Evolutionary conservation across 2,888 invertebrate genomes (phyloP), one percentile per base, ranked within the genome.

Genomic region (Tenthredo scrophulariae): DNA sequence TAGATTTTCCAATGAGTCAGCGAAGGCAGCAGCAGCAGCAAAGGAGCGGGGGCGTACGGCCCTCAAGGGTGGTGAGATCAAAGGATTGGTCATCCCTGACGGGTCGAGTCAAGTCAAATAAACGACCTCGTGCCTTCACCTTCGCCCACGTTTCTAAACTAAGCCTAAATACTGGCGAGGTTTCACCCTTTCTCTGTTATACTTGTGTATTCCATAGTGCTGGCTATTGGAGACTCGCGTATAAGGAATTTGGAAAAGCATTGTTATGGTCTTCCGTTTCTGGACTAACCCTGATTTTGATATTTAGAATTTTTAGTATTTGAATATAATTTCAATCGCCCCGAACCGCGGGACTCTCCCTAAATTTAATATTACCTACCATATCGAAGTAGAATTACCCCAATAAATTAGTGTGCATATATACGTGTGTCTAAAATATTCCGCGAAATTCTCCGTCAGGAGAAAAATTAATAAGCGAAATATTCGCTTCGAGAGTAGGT

Each of bases 71-170:
- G 88, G 87, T 88, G 91, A 93, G 92, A 93, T 93, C 93, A 93
- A 93, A 93, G 92, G 92, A 91, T 90, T 90, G 92, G 91, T 91
- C 91, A 91, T 91, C 91, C 90, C 90, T 89, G 89, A 89, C 88
- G 86, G 88, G 89, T 91, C 89, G 89, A 90, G 91, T 91, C 92
- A 93, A 93, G 91, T 92, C 93, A 93, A 93, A 93, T 92, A 93
- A 92, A 91, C 91, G 90, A 91, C 92, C 90, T 90, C 89, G 90
- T 65, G 26, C 46, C 91, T 89, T 90, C 91, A 90, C 88, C 80
- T 77, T 85, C 54, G 75, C 85, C 46, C 87, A 86, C 86, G 85
- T 86, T 87, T 87, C 87, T 86, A 87, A 89, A 89, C 90, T 90
- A 90, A 91, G 91, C 92, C 92, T 91, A 91, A 92, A 93, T 92